These are phyloP conservation scores for Neodiprion lecontei DNA, from an alignment of 1,140 invertebrate genomes.

Conservation along the genomic window DNA sequence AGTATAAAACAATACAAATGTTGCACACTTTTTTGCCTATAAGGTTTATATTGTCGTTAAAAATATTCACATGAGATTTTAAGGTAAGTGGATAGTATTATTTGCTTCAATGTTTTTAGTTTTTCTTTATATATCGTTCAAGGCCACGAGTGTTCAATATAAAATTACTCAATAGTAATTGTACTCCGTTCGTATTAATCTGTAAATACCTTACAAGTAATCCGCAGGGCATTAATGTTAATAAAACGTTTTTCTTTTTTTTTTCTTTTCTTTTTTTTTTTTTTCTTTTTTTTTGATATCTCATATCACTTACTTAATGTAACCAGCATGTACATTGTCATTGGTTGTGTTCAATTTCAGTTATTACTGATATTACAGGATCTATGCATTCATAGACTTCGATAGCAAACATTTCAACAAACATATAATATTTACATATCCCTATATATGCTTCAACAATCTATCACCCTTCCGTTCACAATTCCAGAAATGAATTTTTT, in stretches of 20 bases:
- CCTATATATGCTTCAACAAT: too few relatives aligned
- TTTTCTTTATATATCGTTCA: slow-evolving; percentile 29
- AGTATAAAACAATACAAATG: background rate
- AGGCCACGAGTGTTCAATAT: slow-evolving; percentile 55
- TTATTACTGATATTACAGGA: background rate
- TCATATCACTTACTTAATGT: background rate
- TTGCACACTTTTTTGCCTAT: background rate
- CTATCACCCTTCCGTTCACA: too few relatives aligned
- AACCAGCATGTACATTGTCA: background rate
- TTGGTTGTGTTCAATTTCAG: background rate
- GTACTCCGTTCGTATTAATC: slow-evolving; percentile 1
- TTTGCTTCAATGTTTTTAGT: background rate
- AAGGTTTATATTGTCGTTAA: background rate
- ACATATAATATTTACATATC: too few relatives aligned
- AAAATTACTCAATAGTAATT: slow-evolving; percentile 48
- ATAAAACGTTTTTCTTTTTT: background rate
- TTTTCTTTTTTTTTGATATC: background rate
- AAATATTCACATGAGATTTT: background rate
- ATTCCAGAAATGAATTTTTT: too few relatives aligned
- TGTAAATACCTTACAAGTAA: slow-evolving; percentile 6
- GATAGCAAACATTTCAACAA: too few relatives aligned
- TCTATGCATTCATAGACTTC: too few relatives aligned
- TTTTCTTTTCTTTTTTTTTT: background rate
- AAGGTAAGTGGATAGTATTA: background rate
- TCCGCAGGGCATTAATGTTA: background rate